These are phyloP conservation scores for Stenodera caucasica DNA, from an alignment of 2,888 invertebrate species.

Conservation along the genomic window DNA sequence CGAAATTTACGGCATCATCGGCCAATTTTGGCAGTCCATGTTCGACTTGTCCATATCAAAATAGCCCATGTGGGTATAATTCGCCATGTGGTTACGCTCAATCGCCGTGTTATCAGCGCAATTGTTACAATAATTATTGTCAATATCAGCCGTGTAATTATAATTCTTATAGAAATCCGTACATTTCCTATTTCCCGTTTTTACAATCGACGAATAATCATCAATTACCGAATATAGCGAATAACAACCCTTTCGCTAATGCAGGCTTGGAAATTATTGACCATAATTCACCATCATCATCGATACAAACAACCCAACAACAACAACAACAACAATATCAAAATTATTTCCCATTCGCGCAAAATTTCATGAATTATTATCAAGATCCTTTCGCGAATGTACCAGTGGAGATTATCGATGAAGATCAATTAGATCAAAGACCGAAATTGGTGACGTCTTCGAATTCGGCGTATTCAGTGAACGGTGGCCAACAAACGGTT, in stretches of 20 bases:
- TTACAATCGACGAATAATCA: background rate
- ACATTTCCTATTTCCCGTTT: background rate
- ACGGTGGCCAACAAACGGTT: background rate
- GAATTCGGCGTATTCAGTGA: background rate
- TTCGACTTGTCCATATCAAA: background rate
- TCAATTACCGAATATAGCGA: background rate
- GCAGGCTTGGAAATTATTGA: constrained; percentile 13
- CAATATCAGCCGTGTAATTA: constrained; percentile 4
- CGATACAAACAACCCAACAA: background rate
- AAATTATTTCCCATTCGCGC: background rate
- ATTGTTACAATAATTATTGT: background rate
- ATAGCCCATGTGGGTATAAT: background rate
- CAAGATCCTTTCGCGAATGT: constrained; percentile 34
- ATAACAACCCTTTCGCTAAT: constrained; percentile 7
- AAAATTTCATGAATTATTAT: background rate
- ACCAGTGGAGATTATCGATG: constrained; percentile 41
- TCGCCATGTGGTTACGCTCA: background rate
- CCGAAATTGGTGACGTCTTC: background rate
- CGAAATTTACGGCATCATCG: too few relatives aligned
- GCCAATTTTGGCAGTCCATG: too few relatives aligned
- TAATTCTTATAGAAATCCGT: background rate
- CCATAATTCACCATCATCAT: constrained; percentile 8
- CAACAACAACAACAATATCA: constrained; percentile 3
- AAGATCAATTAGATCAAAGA: constrained; percentile 25
- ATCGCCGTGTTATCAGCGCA: background rate